Conservation (phyloP, 1,140 invertebrate genomes). For the Penaeus vannamei region DNA sequence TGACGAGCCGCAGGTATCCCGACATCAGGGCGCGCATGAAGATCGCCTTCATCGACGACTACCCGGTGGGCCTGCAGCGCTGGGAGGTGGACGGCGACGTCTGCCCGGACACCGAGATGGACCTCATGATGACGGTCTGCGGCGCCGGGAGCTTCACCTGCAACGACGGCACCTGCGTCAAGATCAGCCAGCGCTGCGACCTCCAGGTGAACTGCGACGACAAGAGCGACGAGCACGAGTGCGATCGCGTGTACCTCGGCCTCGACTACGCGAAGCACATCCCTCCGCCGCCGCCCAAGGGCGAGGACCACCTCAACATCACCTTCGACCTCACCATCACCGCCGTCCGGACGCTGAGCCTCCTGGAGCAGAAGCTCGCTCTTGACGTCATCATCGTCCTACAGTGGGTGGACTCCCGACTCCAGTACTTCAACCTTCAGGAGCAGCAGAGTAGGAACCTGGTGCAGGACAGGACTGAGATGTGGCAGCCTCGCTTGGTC, state of each 20-base stretch:
- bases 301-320: neutral
- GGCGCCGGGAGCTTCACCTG: constrained; percentile 70
- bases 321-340: constrained; percentile 36
- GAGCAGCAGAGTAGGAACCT: neutral
- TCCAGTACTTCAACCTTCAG: constrained; percentile 36
- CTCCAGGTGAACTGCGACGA: constrained; percentile 79
- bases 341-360: constrained; percentile 4
- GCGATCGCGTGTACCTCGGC: constrained; percentile 68
- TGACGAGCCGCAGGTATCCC: constrained; percentile 32
- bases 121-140: constrained; percentile 50
- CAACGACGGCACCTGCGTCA: constrained; percentile 73
- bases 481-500: neutral
- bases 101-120: constrained; percentile 11
- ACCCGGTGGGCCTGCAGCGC: constrained; percentile 36
- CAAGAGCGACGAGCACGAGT: constrained; percentile 81
- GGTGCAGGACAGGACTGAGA: neutral
- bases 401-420: constrained; percentile 34
- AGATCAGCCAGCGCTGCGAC: constrained; percentile 75
- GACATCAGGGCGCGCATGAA: constrained; percentile 22
- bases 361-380: constrained; percentile 11
- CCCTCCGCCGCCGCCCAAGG: neutral
- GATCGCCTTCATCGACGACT: constrained; percentile 28
- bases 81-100: constrained; percentile 47
- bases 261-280: constrained; percentile 11
- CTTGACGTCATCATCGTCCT: constrained; percentile 27